These are phyloP conservation scores for Brachyhypopomus occidentalis DNA, from an alignment of 2,113 vertebrate species.

Conservation along the genomic window DNA sequence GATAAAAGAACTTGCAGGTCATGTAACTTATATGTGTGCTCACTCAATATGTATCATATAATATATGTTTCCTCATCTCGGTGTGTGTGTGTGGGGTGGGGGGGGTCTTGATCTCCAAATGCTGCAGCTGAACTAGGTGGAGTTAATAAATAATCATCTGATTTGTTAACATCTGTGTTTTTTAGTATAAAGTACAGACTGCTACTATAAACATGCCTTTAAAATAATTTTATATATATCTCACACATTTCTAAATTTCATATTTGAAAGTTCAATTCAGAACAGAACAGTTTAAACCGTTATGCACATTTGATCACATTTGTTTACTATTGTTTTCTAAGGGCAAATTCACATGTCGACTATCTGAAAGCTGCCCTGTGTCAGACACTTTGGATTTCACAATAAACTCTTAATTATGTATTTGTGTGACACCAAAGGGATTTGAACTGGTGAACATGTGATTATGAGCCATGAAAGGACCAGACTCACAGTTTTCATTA, in stretches of 20 bases:
- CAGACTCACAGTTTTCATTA: not conserved
- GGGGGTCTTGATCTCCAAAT: not conserved
- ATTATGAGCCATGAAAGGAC: slow-evolving; percentile 5
- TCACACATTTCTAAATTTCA: too few species aligned
- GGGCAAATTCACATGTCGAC: not conserved
- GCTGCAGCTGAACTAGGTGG: not conserved
- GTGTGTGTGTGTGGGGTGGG: too few species aligned
- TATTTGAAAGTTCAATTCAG: too few species aligned
- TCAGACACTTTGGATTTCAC: not conserved
- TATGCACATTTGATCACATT: too few species aligned
- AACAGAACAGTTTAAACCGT: too few species aligned
- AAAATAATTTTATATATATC: too few species aligned
- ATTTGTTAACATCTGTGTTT: not conserved
- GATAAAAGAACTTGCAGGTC: too few species aligned
- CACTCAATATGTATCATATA: not conserved
- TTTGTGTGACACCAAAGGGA: not conserved
- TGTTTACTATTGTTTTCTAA: not conserved
- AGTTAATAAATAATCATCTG: not conserved
- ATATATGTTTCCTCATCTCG: slow-evolving; percentile 5
- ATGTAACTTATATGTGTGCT: too few species aligned
- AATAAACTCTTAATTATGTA: not conserved
- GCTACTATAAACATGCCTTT: too few species aligned
- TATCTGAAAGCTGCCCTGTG: not conserved
- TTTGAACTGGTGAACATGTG: slow-evolving; percentile 13
- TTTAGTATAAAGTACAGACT: not conserved